Conservation (phyloP, 2,113 vertebrate genomes). For the Calyptommatus sinebrachiatus region DNA sequence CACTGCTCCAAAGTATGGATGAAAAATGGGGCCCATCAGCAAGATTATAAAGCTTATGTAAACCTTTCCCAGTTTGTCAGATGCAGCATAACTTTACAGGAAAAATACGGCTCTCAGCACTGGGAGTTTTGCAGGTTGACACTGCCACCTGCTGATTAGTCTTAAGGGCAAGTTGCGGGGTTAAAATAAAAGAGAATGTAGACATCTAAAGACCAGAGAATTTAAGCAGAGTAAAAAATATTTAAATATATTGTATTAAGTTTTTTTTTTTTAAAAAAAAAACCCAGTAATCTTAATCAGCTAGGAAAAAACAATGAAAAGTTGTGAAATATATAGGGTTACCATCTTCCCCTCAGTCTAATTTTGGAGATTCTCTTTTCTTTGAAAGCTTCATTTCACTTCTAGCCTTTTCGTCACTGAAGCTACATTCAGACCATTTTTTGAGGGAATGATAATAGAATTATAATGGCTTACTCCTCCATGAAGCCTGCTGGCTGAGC, state of each 20-base stretch:
- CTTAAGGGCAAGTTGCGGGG: background rate
- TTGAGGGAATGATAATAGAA: no score
- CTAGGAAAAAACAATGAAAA: background rate
- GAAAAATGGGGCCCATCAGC: no score
- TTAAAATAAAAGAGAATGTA: background rate
- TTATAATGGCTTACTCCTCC: no score
- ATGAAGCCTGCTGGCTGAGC: no score
- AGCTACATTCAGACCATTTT: no score
- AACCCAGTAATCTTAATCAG: background rate
- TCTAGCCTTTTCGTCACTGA: no score
- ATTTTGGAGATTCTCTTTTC: no score
- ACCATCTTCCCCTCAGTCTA: no score
- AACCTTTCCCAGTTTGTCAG: background rate
- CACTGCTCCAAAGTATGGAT: no score
- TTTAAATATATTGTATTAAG: background rate
- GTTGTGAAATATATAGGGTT: background rate
- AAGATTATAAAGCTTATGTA: background rate
- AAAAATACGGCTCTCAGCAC: background rate
- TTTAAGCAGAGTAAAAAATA: background rate
- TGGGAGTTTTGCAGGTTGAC: conserved; percentile 41
- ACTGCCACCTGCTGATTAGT: conserved; percentile 66
- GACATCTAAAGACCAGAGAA: background rate
- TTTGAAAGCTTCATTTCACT: no score
- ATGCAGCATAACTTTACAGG: background rate
- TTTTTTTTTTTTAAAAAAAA: background rate